Evolutionary conservation across 2,888 invertebrate genomes (phyloP).

Genomic region (Cosmia pyralina): DNA sequence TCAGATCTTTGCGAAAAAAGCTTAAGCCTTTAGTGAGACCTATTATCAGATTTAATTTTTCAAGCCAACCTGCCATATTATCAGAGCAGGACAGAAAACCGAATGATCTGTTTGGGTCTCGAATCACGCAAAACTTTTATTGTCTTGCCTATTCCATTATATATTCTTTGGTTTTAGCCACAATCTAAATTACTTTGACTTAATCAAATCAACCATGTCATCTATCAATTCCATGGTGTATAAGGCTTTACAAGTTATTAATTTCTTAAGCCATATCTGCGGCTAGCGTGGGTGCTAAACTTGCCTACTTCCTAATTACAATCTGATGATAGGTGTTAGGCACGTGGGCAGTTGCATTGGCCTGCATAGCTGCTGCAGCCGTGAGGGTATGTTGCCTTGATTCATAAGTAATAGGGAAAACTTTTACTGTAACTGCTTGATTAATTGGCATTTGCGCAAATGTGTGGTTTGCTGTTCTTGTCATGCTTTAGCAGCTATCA

Average conservation of each 20-base stretch:
- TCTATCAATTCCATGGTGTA: conserved; percentile 26
- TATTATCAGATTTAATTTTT: not conserved
- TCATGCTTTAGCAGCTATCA: not conserved
- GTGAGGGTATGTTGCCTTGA: conserved; percentile 64
- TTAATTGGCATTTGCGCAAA: conserved; percentile 45
- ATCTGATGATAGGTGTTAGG: conserved; percentile 72
- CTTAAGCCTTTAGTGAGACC: not conserved
- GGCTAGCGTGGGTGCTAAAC: conserved; percentile 75
- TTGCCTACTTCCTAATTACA: conserved; percentile 84
- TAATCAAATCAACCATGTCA: not conserved
- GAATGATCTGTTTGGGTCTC: not conserved
- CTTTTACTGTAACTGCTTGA: conserved; percentile 46
- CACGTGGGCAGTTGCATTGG: conserved; percentile 84
- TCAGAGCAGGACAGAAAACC: not conserved
- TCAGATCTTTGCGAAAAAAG: not conserved
- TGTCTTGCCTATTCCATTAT: not conserved
- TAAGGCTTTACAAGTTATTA: conserved; percentile 77
- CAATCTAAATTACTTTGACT: not conserved
- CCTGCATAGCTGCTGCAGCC: conserved; percentile 73
- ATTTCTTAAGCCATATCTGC: conserved; percentile 82
- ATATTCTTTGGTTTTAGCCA: not conserved
- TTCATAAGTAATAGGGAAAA: conserved; percentile 51
- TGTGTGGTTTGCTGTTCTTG: conserved; percentile 6
- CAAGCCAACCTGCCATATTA: not conserved
- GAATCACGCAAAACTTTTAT: not conserved